Conservation (phyloP, 2,888 invertebrate species). For the Villa cingulata region DNA sequence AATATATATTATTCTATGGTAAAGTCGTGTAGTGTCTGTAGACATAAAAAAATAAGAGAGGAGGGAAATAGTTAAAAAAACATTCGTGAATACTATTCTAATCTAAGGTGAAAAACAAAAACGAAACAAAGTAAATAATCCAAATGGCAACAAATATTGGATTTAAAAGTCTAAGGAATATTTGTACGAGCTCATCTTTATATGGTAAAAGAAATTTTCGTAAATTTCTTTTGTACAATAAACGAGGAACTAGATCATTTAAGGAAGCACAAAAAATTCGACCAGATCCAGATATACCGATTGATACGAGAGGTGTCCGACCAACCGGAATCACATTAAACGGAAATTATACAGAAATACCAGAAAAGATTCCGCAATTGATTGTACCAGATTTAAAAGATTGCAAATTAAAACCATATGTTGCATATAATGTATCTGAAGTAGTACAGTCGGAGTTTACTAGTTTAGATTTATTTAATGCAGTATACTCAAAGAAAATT, state of each 20-base stretch:
- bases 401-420: constrained; percentile 84
- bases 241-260: constrained; percentile 55
- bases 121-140: too few species aligned
- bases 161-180: constrained; percentile 14
- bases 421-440: constrained; percentile 69
- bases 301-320: constrained; percentile 58
- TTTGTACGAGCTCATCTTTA: constrained; percentile 39
- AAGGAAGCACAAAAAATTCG: constrained; percentile 39
- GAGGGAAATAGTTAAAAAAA: too few species aligned
- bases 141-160: not conserved
- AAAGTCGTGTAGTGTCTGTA: too few species aligned
- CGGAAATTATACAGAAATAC: constrained; percentile 47
- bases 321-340: constrained; percentile 45
- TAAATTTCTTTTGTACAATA: constrained; percentile 62
- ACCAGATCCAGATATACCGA: constrained; percentile 48
- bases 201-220: constrained; percentile 68
- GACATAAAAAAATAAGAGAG: too few species aligned
- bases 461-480: constrained; percentile 66
- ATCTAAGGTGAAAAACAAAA: too few species aligned
- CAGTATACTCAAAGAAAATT: constrained; percentile 68
- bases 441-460: constrained; percentile 71
- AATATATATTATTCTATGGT: too few species aligned
- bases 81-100: too few species aligned
- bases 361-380: constrained; percentile 84
- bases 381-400: constrained; percentile 79